Percentiles rank a stretch among this genome's conserved stretches.
Conservation (phyloP, 2,113 vertebrate species). For the Cisticola juncidis region DNA sequence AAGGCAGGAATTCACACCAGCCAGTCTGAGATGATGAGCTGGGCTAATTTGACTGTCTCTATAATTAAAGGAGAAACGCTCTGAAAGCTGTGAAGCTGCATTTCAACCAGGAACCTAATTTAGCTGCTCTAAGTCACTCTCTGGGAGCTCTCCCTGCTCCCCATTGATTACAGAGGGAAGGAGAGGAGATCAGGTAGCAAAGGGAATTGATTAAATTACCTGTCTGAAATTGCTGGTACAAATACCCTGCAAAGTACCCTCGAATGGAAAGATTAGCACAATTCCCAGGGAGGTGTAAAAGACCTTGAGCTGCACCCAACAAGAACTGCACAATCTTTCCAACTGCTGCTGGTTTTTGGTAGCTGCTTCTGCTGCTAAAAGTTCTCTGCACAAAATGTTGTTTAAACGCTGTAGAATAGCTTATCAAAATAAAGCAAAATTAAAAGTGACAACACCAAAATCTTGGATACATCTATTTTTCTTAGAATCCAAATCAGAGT, state of each 20-base stretch:
- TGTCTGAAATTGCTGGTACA: not conserved
- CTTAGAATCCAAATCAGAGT: not conserved
- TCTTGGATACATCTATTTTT: not conserved
- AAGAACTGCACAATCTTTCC: not conserved
- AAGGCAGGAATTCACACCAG: not conserved
- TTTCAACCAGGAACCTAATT: not conserved
- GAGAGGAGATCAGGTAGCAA: not conserved
- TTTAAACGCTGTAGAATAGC: not conserved
- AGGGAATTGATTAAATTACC: not conserved
- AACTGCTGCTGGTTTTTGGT: not conserved
- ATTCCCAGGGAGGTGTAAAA: not conserved
- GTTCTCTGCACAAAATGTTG: not conserved
- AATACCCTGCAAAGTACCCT: not conserved
- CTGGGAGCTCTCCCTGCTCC: not conserved
- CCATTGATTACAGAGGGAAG: not conserved
- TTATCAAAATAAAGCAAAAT: not conserved
- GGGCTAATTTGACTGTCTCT: not conserved
- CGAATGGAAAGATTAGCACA: not conserved
- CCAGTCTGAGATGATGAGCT: not conserved
- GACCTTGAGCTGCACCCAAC: not conserved
- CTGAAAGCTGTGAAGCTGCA: not conserved
- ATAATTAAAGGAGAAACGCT: not conserved
- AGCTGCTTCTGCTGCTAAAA: not conserved
- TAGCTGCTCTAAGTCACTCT: not conserved
- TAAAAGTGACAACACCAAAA: not conserved